Percentiles rank a stretch among this genome's conserved stretches.
Conservation (phyloP, 2,797 vertebrate species). For the Enteromius viviparus region DNA sequence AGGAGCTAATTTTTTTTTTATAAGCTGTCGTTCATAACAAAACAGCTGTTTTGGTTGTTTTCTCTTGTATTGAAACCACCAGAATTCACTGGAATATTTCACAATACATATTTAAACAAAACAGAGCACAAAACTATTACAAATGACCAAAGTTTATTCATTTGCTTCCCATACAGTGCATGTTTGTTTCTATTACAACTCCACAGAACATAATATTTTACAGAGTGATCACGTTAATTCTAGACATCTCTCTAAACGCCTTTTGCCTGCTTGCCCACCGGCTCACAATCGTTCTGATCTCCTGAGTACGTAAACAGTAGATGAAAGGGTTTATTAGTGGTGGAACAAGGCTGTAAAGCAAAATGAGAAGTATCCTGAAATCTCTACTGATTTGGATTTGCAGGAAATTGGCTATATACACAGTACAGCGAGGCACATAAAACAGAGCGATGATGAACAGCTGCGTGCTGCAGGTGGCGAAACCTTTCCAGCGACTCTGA, state of each 20-base stretch:
- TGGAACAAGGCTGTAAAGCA: slow-evolving; percentile 43
- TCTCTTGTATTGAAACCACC: background rate
- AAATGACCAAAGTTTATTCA: background rate
- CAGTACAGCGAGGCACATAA: slow-evolving; percentile 55
- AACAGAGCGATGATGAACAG: slow-evolving; percentile 70
- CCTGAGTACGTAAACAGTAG: slow-evolving; percentile 39
- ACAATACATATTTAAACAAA: background rate
- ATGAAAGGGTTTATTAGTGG: slow-evolving; percentile 48
- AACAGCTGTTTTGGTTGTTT: background rate
- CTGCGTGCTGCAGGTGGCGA: slow-evolving; percentile 73
- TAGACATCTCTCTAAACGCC: background rate
- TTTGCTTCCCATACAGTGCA: background rate
- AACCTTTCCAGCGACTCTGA: slow-evolving; percentile 69
- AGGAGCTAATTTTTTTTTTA: background rate
- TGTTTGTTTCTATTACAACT: background rate
- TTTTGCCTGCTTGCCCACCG: background rate
- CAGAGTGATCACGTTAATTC: slow-evolving; percentile 13
- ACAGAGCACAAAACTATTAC: background rate
- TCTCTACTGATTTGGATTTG: slow-evolving; percentile 53
- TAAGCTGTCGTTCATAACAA: background rate
- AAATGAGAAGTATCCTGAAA: slow-evolving; percentile 31
- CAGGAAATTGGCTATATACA: slow-evolving; percentile 51
- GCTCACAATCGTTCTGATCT: slow-evolving; percentile 10
- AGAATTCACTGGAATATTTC: background rate
- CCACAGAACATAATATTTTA: background rate